These are phyloP conservation scores for Isichthys henryi DNA, from an alignment of 2,113 vertebrate species.

Conservation along the genomic window DNA sequence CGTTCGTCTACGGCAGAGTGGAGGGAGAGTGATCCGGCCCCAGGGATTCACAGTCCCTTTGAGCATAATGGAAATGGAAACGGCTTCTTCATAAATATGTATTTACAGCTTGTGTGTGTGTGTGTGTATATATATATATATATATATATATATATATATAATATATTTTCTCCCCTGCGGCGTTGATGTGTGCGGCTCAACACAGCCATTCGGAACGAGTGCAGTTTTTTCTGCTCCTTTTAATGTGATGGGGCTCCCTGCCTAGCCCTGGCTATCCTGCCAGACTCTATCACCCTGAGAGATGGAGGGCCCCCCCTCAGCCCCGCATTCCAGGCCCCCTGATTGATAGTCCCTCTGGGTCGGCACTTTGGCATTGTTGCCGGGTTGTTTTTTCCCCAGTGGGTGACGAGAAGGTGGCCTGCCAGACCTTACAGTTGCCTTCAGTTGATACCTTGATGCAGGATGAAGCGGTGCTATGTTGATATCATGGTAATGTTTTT, in stretches of 20 bases:
- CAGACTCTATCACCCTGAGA: constrained; percentile 13
- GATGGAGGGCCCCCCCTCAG: neutral
- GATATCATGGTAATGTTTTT: neutral
- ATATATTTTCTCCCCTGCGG: neutral
- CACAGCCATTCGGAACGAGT: constrained; percentile 1
- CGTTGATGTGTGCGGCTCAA: neutral
- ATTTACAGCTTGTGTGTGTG: constrained; percentile 15
- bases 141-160: neutral
- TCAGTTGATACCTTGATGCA: neutral
- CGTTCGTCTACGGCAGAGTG: neutral
- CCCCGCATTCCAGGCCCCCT: neutral
- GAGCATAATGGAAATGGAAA: constrained; percentile 17
- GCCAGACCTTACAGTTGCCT: neutral
- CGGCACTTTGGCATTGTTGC: neutral
- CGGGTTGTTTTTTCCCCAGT: neutral
- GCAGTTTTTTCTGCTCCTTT: constrained; percentile 2
- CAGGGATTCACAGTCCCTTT: neutral
- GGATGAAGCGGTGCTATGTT: neutral
- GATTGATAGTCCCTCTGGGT: constrained; percentile 11
- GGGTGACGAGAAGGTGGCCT: neutral
- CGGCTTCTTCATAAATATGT: constrained; percentile 22
- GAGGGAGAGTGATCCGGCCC: neutral
- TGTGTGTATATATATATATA: too few species aligned
- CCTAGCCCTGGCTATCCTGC: neutral
- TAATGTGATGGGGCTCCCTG: neutral